phyloP scores from a whole-genome alignment of 92 coral and sea anemone species.

The Zoanthus sansibaricus region DNA sequence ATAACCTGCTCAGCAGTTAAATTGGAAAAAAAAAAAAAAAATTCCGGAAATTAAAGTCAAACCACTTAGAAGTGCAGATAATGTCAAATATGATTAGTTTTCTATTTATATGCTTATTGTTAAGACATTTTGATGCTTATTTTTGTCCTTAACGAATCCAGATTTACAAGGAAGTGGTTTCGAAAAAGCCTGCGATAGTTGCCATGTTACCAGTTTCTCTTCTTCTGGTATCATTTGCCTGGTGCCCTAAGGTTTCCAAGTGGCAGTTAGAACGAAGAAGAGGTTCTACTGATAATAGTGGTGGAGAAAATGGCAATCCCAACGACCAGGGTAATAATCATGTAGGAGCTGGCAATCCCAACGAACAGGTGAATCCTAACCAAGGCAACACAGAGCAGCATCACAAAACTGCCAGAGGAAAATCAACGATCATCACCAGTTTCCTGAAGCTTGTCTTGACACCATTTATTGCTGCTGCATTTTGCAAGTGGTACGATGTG shows the following conservation, averaged over 20 bases:
- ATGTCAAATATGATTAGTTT: too few relatives aligned
- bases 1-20: too few relatives aligned
- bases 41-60: too few relatives aligned
- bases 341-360: too few relatives aligned
- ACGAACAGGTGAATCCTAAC: too few relatives aligned
- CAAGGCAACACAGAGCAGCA: neutral
- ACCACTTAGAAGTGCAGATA: too few relatives aligned
- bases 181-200: neutral
- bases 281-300: neutral
- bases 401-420: slow-evolving; percentile 43
- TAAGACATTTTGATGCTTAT: too few relatives aligned
- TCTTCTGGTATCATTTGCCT: slow-evolving; percentile 79
- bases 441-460: slow-evolving; percentile 50
- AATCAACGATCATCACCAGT: slow-evolving; percentile 51
- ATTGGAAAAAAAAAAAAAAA: too few relatives aligned
- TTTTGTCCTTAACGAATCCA: neutral
- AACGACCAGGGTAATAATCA: neutral
- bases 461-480: slow-evolving; percentile 56
- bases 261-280: slow-evolving; percentile 57
- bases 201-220: slow-evolving; percentile 72
- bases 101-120: too few relatives aligned
- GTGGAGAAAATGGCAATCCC: neutral
- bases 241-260: slow-evolving; percentile 80
- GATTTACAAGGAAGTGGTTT: neutral
- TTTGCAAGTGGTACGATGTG: slow-evolving; percentile 34